Conservation (phyloP, 1,140 invertebrate species). For the Armadillidium nasatum region DNA sequence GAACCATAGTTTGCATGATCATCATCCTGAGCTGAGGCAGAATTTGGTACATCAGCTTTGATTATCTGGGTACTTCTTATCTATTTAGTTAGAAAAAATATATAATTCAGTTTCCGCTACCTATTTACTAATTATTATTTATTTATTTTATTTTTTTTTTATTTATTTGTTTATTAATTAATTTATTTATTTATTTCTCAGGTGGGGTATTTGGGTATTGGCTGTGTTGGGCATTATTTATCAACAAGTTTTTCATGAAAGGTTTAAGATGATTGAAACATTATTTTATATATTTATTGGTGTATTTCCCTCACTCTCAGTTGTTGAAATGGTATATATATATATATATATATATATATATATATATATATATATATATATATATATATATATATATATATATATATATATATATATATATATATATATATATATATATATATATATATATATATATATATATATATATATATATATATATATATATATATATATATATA, state of each 20-base stretch:
- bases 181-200: constrained; percentile 22
- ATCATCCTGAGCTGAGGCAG: too few species aligned
- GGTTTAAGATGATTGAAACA: constrained; percentile 87
- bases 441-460: background rate
- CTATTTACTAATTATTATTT: too few species aligned
- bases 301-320: constrained; percentile 67
- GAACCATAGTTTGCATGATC: too few species aligned
- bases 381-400: constrained; percentile 13
- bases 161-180: too few species aligned
- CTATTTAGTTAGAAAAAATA: too few species aligned
- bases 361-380: constrained; percentile 16
- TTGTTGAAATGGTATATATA: constrained; percentile 52
- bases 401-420: constrained; percentile 16
- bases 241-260: constrained; percentile 86
- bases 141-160: too few species aligned
- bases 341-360: constrained; percentile 10
- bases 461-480: too few species aligned
- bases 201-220: constrained; percentile 76
- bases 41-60: too few species aligned
- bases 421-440: background rate
- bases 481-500: too few species aligned
- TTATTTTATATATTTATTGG: constrained; percentile 84
- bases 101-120: too few species aligned
- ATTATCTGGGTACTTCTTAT: too few species aligned
- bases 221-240: constrained; percentile 81